Base-by-base conservation (phyloP, 2,113 vertebrate species). In the Dromiciops gliroides region DNA sequence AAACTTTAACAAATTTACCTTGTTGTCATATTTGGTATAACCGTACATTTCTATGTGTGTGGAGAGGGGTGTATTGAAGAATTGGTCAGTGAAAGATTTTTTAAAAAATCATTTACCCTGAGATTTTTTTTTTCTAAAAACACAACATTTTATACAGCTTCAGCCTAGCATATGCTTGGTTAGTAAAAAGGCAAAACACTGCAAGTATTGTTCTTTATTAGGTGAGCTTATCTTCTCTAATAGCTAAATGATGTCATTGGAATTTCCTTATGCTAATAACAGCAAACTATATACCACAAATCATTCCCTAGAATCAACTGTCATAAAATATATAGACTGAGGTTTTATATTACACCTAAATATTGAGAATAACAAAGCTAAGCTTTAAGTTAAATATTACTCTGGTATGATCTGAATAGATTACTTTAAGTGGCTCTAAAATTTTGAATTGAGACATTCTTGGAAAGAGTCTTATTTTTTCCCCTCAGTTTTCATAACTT, bases 221-320 rank as follows among this genome's bases (percentile, higher is more conserved):
- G 97, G 96, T 98, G 75, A 98, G 89, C 89, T 97, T 98, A 97
- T 96, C 94, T 97, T 56, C 47, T 95, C 1, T 97, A 97, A 97
- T 97, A 37, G 23, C 83, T 67, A 93, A 94, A 89, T 98, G 98
- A 97, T 96, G 96, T 97, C 97, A 98, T n/a, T 94, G 97, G 92
- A 95, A 92, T 98, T 97, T 97, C 95, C 96, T 98, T 97, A 95
- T 93, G 52, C 2, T 25, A 97, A 91, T 97, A 98, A 95, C 94
- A 96, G 56, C 95, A 95, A 96, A 75, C 90, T 94, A 90, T 93
- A 94, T 53, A 97, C 93, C 2, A 25, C 92, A 97, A 93, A 97
- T 96, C 94, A 95, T 92, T 96, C 93, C 47, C n/a, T 97, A 93
- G 92, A 96, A 97, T 95, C 93, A 96, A 89, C 93, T 96, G 94